Evolutionary conservation across 2,797 vertebrate genomes (phyloP), one percentile per base, ranked within the genome.

Genomic region (Sternotherus odoratus): DNA sequence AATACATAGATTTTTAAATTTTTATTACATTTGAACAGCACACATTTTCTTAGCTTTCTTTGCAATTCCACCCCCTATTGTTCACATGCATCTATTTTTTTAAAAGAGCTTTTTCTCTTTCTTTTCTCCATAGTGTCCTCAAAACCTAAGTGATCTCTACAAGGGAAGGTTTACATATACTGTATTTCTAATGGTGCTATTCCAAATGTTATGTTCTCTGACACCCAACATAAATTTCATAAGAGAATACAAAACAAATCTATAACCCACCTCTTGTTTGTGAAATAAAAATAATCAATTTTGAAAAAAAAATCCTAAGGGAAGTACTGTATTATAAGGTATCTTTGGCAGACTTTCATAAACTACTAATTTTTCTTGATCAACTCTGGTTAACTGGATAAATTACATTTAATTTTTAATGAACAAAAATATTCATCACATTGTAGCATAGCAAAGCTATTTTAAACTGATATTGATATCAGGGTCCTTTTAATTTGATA

Each of bases 301-400:
- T 57, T 28, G 57, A 74, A 53, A 39, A 8, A 30, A 80, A 88
- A 12, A 74, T 36, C 24, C n/a, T 69, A 49, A 75, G 7, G 43
- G 79, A 91, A 72, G 77, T 26, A 43, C 43, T 43, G 43, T 43
- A 39, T 3, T 19, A n/a, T 1, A 74, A 39, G 49, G 49, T 10
- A 36, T 82, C 51, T 19, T 57, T 10, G 12, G 46, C 60, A 50
- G 48, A 11, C 74, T 77, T 66, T 57, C 74, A 23, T 8, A 39
- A 86, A 46, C 54, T 33, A 86, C 82, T 87, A 24, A 24, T 85
- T 94, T 75, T 85, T 83, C 93, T 85, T 53, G 83, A 82, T 85
- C 93, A 93, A 80, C 87, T 86, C 79, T 88, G 85, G 75, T 1
- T 89, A 96, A 78, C 86, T 51, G 77, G 81, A 60, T 87, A 88